These are phyloP conservation scores for Melipona bicolor DNA, from an alignment of 2,888 invertebrate species.

Conservation along the genomic window DNA sequence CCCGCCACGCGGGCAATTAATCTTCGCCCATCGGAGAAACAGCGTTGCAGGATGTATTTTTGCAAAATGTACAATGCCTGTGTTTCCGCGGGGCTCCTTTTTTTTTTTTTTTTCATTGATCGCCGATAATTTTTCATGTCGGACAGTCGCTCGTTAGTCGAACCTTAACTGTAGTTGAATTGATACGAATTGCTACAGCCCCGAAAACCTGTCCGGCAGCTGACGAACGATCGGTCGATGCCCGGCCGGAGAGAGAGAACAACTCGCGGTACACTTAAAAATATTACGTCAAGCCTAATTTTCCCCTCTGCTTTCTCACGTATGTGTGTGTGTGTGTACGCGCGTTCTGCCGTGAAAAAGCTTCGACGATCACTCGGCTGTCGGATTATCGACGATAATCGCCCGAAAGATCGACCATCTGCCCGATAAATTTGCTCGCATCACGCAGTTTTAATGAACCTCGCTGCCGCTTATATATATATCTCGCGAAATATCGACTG, in stretches of 20 bases:
- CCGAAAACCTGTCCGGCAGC: slow-evolving; percentile 46
- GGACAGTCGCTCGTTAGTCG: slow-evolving; percentile 55
- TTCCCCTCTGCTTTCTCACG: neutral
- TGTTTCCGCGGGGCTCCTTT: slow-evolving; percentile 27
- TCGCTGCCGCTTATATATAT: neutral
- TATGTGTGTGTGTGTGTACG: too few relatives aligned
- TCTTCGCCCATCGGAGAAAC: slow-evolving; percentile 28
- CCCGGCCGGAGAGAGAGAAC: slow-evolving; percentile 10
- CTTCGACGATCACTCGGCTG: neutral
- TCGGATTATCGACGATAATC: slow-evolving; percentile 28
- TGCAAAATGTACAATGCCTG: slow-evolving; percentile 48
- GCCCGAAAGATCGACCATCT: neutral
- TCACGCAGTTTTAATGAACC: neutral
- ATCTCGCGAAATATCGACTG: neutral
- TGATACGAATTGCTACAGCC: slow-evolving; percentile 58
- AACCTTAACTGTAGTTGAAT: slow-evolving; percentile 58
- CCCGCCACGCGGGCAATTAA: slow-evolving; percentile 21
- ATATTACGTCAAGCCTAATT: slow-evolving; percentile 27
- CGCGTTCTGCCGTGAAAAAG: neutral
- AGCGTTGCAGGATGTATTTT: slow-evolving; percentile 42
- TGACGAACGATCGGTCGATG: slow-evolving; percentile 48
- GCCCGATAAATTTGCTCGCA: neutral
- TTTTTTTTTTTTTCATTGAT: slow-evolving; percentile 41
- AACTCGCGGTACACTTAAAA: slow-evolving; percentile 44
- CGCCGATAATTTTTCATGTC: slow-evolving; percentile 56